Conservation (phyloP, 1,140 invertebrate species). For the Manduca sexta region DNA sequence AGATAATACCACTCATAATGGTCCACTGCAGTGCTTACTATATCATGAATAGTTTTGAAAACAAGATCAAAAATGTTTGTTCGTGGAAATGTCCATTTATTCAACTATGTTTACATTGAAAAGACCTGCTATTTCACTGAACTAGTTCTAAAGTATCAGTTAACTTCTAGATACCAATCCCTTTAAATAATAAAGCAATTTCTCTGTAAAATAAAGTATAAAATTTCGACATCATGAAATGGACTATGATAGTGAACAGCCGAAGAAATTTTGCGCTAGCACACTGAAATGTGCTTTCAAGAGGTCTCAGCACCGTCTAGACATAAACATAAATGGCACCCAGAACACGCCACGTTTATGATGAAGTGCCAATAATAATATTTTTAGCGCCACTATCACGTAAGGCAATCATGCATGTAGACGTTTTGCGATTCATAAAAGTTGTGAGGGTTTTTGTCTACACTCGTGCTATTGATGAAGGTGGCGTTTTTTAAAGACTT, state of each 20-base stretch:
- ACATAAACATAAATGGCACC: slow-evolving; percentile 8
- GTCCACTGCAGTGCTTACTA: slow-evolving; percentile 3
- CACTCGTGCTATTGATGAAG: too few relatives aligned
- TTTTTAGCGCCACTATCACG: background rate
- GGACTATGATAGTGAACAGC: slow-evolving; percentile 4
- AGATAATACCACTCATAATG: slow-evolving; percentile 7
- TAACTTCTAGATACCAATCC: too few relatives aligned
- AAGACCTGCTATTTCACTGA: slow-evolving; percentile 2
- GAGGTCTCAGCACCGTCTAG: slow-evolving; percentile 13
- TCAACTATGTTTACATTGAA: slow-evolving; percentile 10
- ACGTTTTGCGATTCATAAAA: too few relatives aligned
- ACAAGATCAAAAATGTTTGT: slow-evolving; percentile 2
- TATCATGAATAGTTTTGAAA: slow-evolving; percentile 5
- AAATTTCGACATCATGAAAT: background rate
- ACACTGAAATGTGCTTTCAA: slow-evolving; percentile 11
- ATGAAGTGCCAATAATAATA: background rate
- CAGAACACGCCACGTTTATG: background rate
- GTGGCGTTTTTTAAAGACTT: too few relatives aligned
- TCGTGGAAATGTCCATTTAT: background rate
- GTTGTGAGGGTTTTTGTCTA: too few relatives aligned
- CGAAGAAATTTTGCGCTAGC: slow-evolving; percentile 4
- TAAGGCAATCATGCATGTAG: too few relatives aligned
- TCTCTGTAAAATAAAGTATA: background rate
- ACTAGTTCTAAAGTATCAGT: background rate
- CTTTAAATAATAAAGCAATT: too few relatives aligned